Conservation (phyloP, 2,888 invertebrate species). For the Chydorus sphaericus region DNA sequence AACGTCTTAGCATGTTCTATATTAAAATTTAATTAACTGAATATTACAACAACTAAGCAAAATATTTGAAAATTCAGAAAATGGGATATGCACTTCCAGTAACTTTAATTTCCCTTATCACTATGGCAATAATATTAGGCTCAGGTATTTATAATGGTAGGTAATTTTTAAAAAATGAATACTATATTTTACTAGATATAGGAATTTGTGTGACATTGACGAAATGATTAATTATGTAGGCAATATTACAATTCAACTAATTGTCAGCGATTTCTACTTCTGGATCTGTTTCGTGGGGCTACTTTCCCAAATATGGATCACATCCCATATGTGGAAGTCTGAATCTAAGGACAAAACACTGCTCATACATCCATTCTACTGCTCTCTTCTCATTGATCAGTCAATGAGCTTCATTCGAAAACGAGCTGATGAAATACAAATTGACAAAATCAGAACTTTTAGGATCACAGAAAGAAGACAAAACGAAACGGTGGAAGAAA, state of each 20-base stretch:
- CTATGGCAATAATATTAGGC: conserved; percentile 25
- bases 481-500: too few relatives aligned
- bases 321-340: conserved; percentile 39
- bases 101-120: conserved; percentile 28
- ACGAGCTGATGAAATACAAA: conserved; percentile 7
- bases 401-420: conserved; percentile 35
- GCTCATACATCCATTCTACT: conserved; percentile 37
- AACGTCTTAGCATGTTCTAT: too few relatives aligned
- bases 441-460: neutral
- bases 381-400: conserved; percentile 36
- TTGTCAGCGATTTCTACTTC: conserved; percentile 22
- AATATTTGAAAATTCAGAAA: too few relatives aligned
- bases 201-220: too few relatives aligned
- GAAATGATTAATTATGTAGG: conserved; percentile 36
- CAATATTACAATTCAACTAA: conserved; percentile 26
- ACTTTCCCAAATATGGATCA: conserved; percentile 36
- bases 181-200: too few relatives aligned
- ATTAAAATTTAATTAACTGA: too few relatives aligned
- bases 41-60: too few relatives aligned
- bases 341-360: conserved; percentile 38
- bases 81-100: conserved; percentile 33
- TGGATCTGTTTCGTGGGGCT: conserved; percentile 31
- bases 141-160: conserved; percentile 32
- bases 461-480: neutral
- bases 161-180: too few relatives aligned